Conservation (phyloP, 1,140 invertebrate genomes). For the Orius insidiosus region DNA sequence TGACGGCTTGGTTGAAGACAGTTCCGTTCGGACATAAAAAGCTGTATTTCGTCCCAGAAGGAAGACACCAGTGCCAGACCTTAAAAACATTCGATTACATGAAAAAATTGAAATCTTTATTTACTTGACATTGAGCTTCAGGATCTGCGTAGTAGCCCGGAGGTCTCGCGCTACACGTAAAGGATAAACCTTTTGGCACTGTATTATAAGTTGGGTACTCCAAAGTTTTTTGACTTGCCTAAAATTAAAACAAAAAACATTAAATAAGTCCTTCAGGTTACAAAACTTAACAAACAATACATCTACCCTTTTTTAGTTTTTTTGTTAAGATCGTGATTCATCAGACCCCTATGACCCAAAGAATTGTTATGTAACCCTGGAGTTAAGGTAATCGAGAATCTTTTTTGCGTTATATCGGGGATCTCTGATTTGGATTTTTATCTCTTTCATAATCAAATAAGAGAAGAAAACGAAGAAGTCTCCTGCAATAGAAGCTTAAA, state of each 20-base stretch:
- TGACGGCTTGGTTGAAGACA: slow-evolving; percentile 60
- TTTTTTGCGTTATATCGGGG: no score
- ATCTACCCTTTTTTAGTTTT: no score
- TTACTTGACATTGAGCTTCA: slow-evolving; percentile 60
- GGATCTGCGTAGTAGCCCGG: slow-evolving; percentile 75
- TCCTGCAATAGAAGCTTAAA: no score
- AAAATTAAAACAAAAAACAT: slow-evolving; percentile 4
- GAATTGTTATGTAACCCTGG: no score
- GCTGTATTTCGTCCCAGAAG: slow-evolving; percentile 56
- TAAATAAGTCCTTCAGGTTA: no score
- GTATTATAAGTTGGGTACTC: slow-evolving; percentile 58
- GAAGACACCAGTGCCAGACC: slow-evolving; percentile 79
- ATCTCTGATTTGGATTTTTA: no score
- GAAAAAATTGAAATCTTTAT: slow-evolving; percentile 5
- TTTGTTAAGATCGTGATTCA: no score
- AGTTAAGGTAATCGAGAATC: no score
- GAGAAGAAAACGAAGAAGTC: no score
- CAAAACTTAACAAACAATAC: no score
- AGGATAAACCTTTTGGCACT: slow-evolving; percentile 52
- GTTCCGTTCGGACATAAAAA: slow-evolving; percentile 80
- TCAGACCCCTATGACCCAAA: no score
- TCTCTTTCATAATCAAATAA: no score
- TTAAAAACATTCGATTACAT: slow-evolving; percentile 20
- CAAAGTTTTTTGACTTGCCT: slow-evolving; percentile 6
- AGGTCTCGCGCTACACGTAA: slow-evolving; percentile 54